phyloP scores from a whole-genome alignment of 2,113 vertebrate species.

The Gymnorhina tibicen region DNA sequence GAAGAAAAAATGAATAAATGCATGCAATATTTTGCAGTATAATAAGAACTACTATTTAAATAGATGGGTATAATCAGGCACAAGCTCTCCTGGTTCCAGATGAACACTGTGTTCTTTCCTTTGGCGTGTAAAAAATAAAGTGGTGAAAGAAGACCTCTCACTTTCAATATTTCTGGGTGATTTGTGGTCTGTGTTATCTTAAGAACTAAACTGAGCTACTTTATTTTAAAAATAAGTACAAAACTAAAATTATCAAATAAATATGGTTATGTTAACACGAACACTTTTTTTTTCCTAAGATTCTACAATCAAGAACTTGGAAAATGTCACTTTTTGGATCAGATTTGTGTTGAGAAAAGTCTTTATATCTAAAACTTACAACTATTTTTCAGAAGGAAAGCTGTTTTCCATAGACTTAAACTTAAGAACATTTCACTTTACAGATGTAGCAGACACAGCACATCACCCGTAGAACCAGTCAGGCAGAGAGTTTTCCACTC shows the following conservation, averaged over 20 bases:
- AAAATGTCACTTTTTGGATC: neutral
- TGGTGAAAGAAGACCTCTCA: neutral
- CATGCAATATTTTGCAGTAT: neutral
- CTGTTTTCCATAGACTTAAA: neutral
- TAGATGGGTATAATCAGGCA: neutral
- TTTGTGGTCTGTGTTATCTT: neutral
- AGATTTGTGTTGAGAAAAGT: neutral
- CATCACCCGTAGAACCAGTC: neutral
- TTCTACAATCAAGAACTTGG: neutral
- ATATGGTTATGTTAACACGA: neutral
- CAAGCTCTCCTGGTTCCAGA: neutral
- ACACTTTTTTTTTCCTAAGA: rapidly evolving
- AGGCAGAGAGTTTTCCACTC: neutral
- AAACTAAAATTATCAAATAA: neutral
- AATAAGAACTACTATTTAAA: slow-evolving; percentile 14
- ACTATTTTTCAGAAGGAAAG: neutral
- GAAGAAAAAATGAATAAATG: slow-evolving; percentile 14
- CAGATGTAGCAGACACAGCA: neutral
- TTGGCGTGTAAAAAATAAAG: neutral
- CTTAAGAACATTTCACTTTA: neutral
- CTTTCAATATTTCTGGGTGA: neutral
- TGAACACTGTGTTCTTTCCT: neutral
- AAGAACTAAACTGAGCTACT: neutral
- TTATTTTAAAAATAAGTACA: neutral
- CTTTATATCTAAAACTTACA: neutral